Conservation (phyloP, 2,888 invertebrate species). For the Cataglyphis altisquamis region DNA sequence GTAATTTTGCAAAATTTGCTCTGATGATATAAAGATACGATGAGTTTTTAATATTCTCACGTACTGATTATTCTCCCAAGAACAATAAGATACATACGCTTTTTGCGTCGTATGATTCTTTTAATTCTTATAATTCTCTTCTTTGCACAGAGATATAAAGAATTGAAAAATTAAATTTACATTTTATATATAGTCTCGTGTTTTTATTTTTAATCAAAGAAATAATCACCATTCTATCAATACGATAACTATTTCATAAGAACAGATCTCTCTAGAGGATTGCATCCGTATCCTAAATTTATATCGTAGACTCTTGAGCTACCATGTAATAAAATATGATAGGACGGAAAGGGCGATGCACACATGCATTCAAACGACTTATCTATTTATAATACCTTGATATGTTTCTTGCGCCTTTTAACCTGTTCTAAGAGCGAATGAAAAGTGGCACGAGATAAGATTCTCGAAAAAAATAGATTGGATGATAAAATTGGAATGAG, state of each 20-base stretch:
- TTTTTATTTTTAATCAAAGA: conserved; percentile 17
- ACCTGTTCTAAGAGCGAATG: neutral
- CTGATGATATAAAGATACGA: neutral
- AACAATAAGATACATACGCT: neutral
- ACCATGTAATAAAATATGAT: conserved; percentile 57
- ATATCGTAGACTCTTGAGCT: conserved; percentile 69
- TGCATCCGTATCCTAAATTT: conserved; percentile 58
- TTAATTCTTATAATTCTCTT: neutral
- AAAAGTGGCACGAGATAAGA: conserved; percentile 22
- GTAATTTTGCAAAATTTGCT: neutral
- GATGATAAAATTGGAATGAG: neutral
- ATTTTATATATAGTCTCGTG: neutral
- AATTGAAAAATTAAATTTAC: neutral
- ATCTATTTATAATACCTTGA: conserved; percentile 9
- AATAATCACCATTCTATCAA: conserved; percentile 19
- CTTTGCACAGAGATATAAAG: neutral
- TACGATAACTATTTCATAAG: conserved; percentile 11
- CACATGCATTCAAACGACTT: neutral
- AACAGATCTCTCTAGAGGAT: conserved; percentile 16
- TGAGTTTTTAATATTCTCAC: conserved; percentile 33
- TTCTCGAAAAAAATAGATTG: conserved; percentile 13
- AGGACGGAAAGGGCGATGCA: conserved; percentile 62
- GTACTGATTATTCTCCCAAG: neutral
- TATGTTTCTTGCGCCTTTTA: conserved; percentile 18
- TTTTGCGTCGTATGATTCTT: neutral